phyloP scores from a whole-genome alignment of 1,140 invertebrate species.

The Sarcophaga peregrina region DNA sequence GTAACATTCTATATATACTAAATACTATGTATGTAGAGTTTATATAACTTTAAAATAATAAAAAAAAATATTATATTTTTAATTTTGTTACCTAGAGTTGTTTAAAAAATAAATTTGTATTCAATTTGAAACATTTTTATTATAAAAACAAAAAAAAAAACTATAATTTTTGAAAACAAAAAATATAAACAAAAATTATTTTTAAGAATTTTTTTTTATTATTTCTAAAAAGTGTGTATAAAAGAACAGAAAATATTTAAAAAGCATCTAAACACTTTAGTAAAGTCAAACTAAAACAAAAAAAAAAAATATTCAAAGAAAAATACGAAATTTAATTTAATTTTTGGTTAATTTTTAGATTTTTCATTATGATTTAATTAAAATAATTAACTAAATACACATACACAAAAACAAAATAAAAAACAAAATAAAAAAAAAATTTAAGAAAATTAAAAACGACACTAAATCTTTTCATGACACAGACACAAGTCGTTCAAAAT shows the following conservation, averaged over 20 bases:
- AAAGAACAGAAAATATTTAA: slow-evolving; percentile 14
- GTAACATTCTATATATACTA: background rate
- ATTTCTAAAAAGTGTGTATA: slow-evolving; percentile 11
- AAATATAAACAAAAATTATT: background rate
- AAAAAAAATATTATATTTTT: background rate
- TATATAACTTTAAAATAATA: too few relatives aligned
- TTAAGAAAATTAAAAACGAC: slow-evolving; percentile 27
- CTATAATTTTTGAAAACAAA: background rate
- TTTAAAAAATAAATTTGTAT: background rate
- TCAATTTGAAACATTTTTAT: slow-evolving; percentile 17
- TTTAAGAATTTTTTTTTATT: slow-evolving; percentile 10
- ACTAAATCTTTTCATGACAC: slow-evolving; percentile 41
- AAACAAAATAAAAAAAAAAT: background rate
- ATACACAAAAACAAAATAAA: slow-evolving; percentile 30
- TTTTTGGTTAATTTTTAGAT: too few relatives aligned
- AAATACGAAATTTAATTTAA: slow-evolving; percentile 2
- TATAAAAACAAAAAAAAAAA: background rate
- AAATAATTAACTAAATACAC: slow-evolving; percentile 26
- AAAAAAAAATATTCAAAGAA: background rate
- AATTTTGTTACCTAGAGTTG: slow-evolving; percentile 10
- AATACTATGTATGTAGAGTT: too few relatives aligned
- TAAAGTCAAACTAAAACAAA: background rate
- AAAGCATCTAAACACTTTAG: slow-evolving; percentile 36
- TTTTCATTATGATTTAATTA: too few relatives aligned
- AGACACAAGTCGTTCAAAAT: slow-evolving; percentile 22